phyloP scores from a whole-genome alignment of 2,888 invertebrate species.

The Lasius fuliginosus region DNA sequence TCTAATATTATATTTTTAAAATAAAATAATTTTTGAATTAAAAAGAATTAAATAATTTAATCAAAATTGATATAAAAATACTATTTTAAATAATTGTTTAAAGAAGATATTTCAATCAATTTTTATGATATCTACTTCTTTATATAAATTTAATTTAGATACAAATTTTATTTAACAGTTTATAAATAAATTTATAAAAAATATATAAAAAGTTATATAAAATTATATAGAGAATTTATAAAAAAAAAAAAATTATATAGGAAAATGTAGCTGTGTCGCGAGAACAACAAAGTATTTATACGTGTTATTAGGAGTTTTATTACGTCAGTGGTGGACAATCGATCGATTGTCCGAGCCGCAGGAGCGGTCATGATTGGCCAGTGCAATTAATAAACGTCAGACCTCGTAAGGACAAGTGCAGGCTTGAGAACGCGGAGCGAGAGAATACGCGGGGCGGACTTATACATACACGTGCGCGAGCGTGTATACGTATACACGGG shows the following conservation, averaged over 20 bases:
- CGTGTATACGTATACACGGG: constrained; percentile 47
- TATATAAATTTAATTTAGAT: background rate
- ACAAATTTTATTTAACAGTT: background rate
- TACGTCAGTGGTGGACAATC: constrained; percentile 34
- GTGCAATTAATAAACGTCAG: constrained; percentile 70
- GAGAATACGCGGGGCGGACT: background rate
- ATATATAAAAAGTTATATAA: too few relatives aligned
- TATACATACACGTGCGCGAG: background rate
- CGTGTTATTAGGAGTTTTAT: constrained; percentile 15
- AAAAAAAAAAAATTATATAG: background rate
- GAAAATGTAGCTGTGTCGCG: too few relatives aligned
- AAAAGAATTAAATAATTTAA: too few relatives aligned
- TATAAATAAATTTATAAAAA: background rate
- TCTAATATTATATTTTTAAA: too few relatives aligned
- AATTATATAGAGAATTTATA: background rate
- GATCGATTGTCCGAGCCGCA: constrained; percentile 24
- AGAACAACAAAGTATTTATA: background rate
- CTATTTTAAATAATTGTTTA: too few relatives aligned
- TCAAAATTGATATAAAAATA: too few relatives aligned
- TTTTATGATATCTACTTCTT: background rate
- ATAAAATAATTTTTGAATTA: too few relatives aligned
- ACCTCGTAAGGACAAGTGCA: constrained; percentile 62
- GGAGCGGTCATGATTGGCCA: constrained; percentile 47
- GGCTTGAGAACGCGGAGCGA: constrained; percentile 45
- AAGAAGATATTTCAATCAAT: too few relatives aligned